Base-by-base conservation (phyloP, 1,140 invertebrate genomes). In the Pseudomyrmex flavicornis region DNA sequence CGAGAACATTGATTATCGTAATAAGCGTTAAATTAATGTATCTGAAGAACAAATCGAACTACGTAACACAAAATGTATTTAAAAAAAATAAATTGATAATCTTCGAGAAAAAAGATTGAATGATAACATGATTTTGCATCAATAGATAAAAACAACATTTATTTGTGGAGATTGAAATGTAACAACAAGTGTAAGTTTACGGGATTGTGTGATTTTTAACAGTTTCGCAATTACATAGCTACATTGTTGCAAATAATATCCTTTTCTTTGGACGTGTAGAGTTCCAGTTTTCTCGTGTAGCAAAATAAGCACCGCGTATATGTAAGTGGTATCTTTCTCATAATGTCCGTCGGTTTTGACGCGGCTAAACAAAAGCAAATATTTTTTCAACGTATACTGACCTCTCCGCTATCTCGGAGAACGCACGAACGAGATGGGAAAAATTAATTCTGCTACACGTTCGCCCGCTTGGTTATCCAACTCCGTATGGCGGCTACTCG, bases 401-500 rank as follows among this genome's bases (percentile, higher is more conserved):
- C 13, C 44, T 80, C 35, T 50, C 44, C 15, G 0, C 46, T 59
- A 20, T 80, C 59, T 82, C 48, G 56, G 8, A 12, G 74, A 52
- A 80, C 35, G 54, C 48, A 20, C 35, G 17, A 20, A 61, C 46
- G 35, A 46, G 54, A 80, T 35, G 68, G 15, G 58, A 70, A 72
- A 76, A 66, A 58, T 85, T 72, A 83, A 88, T 83, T 83, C 52
- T 50, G 56, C 70, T 90, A 90, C 54, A 90, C 70, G 8, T 84
- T 82, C 58, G 85, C 10, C n/a, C 44, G 50, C 20, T 85, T 50
- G 26, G 69, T 88, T 87, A 92, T 90, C 89, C 91, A 92, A 54
- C 17, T 50, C 17, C 90, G 87, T 56, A 91, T n/a, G 13, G 79
- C 72, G 17, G 86, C 84, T 58, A 96, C 94, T 72, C 94, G 90